These are phyloP conservation scores for Tupaia tana DNA, from an alignment of 2,113 vertebrate genomes.

Conservation along the genomic window DNA sequence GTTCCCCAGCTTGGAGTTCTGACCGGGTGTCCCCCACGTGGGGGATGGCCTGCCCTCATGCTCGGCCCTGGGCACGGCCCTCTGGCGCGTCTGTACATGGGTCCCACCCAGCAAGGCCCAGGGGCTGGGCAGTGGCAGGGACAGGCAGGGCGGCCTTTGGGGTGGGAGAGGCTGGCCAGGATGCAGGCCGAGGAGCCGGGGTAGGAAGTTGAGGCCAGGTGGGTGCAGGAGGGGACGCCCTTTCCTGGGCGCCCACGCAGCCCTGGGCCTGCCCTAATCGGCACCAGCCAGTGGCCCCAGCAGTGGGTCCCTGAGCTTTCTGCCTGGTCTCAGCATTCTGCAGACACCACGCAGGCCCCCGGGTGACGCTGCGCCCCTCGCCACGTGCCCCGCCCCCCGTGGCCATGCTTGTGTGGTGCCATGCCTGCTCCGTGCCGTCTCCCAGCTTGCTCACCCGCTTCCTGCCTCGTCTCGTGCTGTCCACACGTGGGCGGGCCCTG, in stretches of 20 bases:
- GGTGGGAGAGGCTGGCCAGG: neutral
- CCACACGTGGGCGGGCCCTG: neutral
- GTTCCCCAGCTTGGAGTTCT: too few relatives aligned
- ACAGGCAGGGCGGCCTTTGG: too few relatives aligned
- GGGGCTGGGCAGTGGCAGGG: neutral
- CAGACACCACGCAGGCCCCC: neutral
- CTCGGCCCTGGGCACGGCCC: too few relatives aligned
- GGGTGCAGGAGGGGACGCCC: neutral
- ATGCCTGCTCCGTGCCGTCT: neutral
- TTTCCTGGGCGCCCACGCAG: neutral
- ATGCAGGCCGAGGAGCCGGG: neutral
- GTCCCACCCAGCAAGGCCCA: too few relatives aligned
- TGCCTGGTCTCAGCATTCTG: too few relatives aligned
- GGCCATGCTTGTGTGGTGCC: constrained; percentile 56
- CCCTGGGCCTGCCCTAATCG: too few relatives aligned
- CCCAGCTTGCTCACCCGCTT: neutral
- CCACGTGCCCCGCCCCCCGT: neutral
- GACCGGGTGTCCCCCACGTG: too few relatives aligned
- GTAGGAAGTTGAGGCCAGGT: neutral
- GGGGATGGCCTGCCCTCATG: too few relatives aligned
- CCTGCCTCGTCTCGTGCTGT: neutral
- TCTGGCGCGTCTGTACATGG: too few relatives aligned
- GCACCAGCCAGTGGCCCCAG: too few relatives aligned
- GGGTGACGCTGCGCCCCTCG: fast-evolving
- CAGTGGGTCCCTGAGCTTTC: too few relatives aligned